A percentile compares a stretch with the other conserved stretches of the same genome.
Conservation (phyloP, 1,140 invertebrate genomes). For the Trachymyrmex cornetzi region DNA sequence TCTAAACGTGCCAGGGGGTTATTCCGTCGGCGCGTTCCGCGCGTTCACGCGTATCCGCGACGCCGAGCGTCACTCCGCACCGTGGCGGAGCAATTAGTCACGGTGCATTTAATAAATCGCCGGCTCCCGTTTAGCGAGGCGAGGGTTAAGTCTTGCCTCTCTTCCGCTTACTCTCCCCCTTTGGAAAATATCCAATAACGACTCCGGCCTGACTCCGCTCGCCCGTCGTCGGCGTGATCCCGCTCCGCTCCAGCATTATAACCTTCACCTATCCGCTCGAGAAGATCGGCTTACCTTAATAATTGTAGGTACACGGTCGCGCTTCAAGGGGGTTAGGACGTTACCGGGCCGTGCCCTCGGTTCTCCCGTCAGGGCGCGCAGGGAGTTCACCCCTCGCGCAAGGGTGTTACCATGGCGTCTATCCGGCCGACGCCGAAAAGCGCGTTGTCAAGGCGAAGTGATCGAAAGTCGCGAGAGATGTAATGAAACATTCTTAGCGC, state of each 20-base stretch:
- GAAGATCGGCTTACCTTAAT: slow-evolving; percentile 84
- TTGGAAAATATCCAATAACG: slow-evolving; percentile 77
- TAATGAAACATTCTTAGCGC: slow-evolving; percentile 83
- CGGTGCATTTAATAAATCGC: slow-evolving; percentile 77
- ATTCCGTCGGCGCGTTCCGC: not conserved
- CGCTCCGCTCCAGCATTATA: slow-evolving; percentile 65
- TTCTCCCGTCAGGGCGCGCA: slow-evolving; percentile 1
- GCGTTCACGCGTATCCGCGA: slow-evolving; percentile 31
- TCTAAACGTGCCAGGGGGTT: slow-evolving; percentile 1
- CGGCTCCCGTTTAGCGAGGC: slow-evolving; percentile 53
- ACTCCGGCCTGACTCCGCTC: slow-evolving; percentile 60
- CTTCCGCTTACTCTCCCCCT: slow-evolving; percentile 38
- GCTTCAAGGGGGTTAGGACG: slow-evolving; percentile 69
- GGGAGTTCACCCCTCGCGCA: slow-evolving; percentile 24
- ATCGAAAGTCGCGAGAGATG: slow-evolving; percentile 66
- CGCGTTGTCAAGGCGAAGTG: slow-evolving; percentile 32
- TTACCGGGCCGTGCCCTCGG: slow-evolving; percentile 65
- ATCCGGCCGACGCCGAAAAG: slow-evolving; percentile 23
- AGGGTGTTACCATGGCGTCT: slow-evolving; percentile 81
- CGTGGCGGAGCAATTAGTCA: slow-evolving; percentile 73
- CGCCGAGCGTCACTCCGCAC: not conserved
- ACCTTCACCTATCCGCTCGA: slow-evolving; percentile 64
- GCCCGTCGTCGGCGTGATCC: slow-evolving; percentile 10
- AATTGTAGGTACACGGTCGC: slow-evolving; percentile 72
- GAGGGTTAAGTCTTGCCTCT: slow-evolving; percentile 57